These are phyloP conservation scores for Pycnonotus jocosus DNA, from an alignment of 2,113 vertebrate species.

Conservation along the genomic window DNA sequence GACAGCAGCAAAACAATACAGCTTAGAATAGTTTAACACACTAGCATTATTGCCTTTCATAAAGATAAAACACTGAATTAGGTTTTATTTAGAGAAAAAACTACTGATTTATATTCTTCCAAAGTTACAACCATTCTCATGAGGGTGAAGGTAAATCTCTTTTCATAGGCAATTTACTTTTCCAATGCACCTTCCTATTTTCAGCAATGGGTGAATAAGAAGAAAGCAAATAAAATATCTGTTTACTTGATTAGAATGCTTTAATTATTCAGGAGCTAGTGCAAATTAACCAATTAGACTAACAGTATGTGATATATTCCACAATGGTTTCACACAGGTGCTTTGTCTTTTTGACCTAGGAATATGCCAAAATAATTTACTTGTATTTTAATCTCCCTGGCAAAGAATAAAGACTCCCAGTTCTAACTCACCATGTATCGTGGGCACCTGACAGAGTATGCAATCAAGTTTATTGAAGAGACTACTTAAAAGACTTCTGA, in stretches of 20 bases:
- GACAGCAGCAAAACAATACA: background rate
- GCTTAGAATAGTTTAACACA: background rate
- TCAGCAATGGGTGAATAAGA: background rate
- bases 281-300: background rate
- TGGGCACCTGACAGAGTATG: background rate
- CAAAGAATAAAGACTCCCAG: background rate
- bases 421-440: background rate
- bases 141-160: background rate
- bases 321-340: background rate
- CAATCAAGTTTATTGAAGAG: background rate
- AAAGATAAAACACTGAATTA: background rate
- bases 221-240: background rate
- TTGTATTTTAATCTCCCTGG: background rate
- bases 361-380: background rate
- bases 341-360: background rate
- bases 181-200: background rate
- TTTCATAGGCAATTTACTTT: background rate
- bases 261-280: background rate
- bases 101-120: background rate
- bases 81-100: background rate
- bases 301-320: background rate
- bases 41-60: background rate
- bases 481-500: conserved; percentile 7
- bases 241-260: background rate
- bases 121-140: background rate